Conservation (phyloP, 2,888 invertebrate genomes). For the Eilema sororculum region DNA sequence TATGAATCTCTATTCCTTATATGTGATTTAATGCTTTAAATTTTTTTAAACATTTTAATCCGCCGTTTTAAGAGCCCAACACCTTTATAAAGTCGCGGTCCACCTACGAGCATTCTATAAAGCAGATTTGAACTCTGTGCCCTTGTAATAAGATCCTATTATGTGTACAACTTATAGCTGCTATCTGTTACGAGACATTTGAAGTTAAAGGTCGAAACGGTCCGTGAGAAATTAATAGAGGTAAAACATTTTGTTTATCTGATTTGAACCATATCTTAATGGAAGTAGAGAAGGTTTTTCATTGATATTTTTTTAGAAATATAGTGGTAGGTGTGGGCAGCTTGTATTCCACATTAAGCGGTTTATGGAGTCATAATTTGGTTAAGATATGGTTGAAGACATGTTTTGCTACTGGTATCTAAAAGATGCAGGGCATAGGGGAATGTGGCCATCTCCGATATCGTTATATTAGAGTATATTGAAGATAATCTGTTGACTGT, state of each 20-base stretch:
- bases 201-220: conserved; percentile 46
- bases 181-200: conserved; percentile 31
- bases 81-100: not conserved
- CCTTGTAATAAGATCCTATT: conserved; percentile 27
- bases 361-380: conserved; percentile 35
- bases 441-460: not conserved
- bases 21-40: too few species aligned
- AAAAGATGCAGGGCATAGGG: not conserved
- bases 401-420: conserved; percentile 4
- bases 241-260: not conserved
- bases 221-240: conserved; percentile 30
- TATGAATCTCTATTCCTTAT: too few species aligned
- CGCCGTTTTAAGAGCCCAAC: conserved; percentile 9
- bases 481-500: too few species aligned
- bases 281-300: not conserved
- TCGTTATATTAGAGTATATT: not conserved
- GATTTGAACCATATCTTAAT: not conserved
- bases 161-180: conserved; percentile 11
- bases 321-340: conserved; percentile 31
- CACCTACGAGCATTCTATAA: conserved; percentile 11
- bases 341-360: conserved; percentile 25
- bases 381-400: conserved; percentile 32
- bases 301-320: not conserved
- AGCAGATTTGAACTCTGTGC: conserved; percentile 31
- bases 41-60: too few species aligned